Evolutionary conservation across 2,888 invertebrate genomes (phyloP), one percentile per base, ranked within the genome.

Genomic region (Meta bourneti): DNA sequence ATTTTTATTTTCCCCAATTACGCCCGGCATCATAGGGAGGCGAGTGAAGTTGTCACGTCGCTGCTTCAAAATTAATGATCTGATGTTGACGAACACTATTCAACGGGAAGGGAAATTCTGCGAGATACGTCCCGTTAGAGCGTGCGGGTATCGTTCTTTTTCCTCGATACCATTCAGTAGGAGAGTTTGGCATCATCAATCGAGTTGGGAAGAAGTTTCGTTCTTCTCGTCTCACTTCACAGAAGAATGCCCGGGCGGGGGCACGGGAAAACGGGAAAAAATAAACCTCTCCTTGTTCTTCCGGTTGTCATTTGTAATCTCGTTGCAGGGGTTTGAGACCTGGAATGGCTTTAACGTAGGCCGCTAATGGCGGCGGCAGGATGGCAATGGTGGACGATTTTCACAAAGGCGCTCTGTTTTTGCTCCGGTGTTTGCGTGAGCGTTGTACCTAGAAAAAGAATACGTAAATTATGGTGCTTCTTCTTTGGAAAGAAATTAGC

Each of bases 21-120:
- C 78, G 51, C 49, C 51, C 4, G 79, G 85, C 75, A 77, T 54
- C 85, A 61, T 54, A 16, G 75, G 34, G 78, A 78, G 20, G 70
- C 8, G 81, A 89, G 81, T 89, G 52, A 80, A 89, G 77, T 89
- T 82, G 82, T 89, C 89, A 82, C 89, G 71, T 52, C 70, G n/a
- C 81, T 89, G 81, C 82, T 89, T 69, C 81, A 70, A 77, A 82
- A 89, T 89, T 89, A 89, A 89, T 89, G 89, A 82, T 69, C 77
- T n/a, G 54, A 48, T 51, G 54, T 79, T 80, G 87, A 87, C 79
- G 80, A 87, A 87, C 86, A 71, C 72, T 9, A 80, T 79, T 87
- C 79, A 80, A 51, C 34, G 11, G 80, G 34, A 7, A 54, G 79
- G 19, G 79, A 71, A 80, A 80, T 71, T 79, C 49, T n/a, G 51